Evolutionary conservation across 2,888 invertebrate species (phyloP).

Genomic region (Zaprionus obscuricornis): DNA sequence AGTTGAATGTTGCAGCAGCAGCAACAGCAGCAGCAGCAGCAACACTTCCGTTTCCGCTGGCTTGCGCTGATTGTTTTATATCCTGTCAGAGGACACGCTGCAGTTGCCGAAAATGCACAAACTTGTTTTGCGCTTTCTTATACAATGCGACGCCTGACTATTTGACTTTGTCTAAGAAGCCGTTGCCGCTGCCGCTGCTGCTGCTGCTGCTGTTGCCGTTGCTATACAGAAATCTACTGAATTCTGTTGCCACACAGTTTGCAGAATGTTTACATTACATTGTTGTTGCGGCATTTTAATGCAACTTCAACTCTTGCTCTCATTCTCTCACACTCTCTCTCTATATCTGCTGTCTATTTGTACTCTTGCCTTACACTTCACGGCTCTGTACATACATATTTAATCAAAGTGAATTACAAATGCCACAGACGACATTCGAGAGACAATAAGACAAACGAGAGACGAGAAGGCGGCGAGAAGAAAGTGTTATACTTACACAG

Average conservation of each 20-base stretch:
- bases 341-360: too few relatives aligned
- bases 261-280: constrained; percentile 49
- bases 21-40: constrained; percentile 29
- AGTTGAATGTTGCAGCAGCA: not conserved
- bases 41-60: constrained; percentile 81
- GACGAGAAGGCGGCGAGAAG: constrained; percentile 2
- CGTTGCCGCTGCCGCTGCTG: not conserved
- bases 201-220: constrained; percentile 10
- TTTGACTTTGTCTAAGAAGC: constrained; percentile 66
- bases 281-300: constrained; percentile 67
- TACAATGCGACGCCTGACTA: constrained; percentile 42
- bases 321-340: not conserved
- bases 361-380: constrained; percentile 12
- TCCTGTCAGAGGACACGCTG: constrained; percentile 78
- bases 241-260: constrained; percentile 19
- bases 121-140: constrained; percentile 78
- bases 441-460: constrained; percentile 7
- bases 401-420: constrained; percentile 78
- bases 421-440: constrained; percentile 49
- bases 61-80: constrained; percentile 82
- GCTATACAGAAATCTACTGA: constrained; percentile 5
- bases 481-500: too few relatives aligned
- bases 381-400: constrained; percentile 69
- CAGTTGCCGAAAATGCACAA: constrained; percentile 70
- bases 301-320: constrained; percentile 14